Evolutionary conservation across 2,797 vertebrate species (phyloP).

Genomic region (Helarctos malayanus): DNA sequence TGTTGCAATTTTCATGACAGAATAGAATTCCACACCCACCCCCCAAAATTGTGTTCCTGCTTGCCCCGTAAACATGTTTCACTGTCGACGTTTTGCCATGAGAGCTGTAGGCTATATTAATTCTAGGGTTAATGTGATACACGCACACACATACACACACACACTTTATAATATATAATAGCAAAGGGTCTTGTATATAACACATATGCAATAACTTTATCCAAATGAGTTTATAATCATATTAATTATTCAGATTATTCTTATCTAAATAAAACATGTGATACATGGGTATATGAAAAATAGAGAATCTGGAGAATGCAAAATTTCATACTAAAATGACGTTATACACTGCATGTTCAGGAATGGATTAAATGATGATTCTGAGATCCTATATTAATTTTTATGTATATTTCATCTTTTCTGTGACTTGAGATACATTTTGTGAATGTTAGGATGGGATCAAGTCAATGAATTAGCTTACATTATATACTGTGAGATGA

Average conservation of each 20-base stretch:
- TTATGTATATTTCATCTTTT: neutral
- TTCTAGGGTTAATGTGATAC: neutral
- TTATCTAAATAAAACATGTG: neutral
- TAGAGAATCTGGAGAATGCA: neutral
- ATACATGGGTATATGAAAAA: neutral
- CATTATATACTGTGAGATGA: neutral
- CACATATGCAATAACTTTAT: neutral
- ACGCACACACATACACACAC: too few species aligned
- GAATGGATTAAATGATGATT: neutral
- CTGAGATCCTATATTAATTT: neutral
- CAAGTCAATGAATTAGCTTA: neutral
- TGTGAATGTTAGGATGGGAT: neutral
- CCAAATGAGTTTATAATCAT: neutral
- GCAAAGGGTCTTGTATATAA: neutral
- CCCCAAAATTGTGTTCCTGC: neutral
- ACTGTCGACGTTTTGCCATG: neutral
- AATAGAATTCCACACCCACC: neutral
- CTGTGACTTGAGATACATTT: neutral
- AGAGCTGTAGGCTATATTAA: neutral
- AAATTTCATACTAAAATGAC: neutral
- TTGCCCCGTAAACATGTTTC: neutral
- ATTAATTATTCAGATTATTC: neutral
- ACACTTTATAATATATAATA: too few species aligned
- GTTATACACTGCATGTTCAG: neutral
- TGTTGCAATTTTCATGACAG: neutral